Conservation (phyloP, 2,888 invertebrate species). For the Mesorhabditis belari region DNA sequence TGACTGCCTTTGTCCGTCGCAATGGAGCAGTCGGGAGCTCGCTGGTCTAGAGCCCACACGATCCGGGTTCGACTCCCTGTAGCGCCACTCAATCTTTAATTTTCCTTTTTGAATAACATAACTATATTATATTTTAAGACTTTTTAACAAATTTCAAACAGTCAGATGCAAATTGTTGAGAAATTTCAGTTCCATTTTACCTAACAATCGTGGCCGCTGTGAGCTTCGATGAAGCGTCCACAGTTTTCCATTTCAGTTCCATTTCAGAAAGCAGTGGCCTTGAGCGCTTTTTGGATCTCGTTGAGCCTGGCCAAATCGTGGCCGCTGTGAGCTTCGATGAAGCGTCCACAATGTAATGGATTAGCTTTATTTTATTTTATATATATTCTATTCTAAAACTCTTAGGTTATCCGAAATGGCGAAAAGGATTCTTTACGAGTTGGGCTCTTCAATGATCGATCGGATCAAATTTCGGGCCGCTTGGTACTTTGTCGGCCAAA, state of each 20-base stretch:
- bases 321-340: slow-evolving; percentile 61
- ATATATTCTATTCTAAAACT: slow-evolving; percentile 14
- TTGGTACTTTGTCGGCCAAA: slow-evolving; percentile 54
- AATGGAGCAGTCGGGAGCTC: too few species aligned
- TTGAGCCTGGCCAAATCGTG: slow-evolving; percentile 57
- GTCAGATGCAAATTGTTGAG: too few species aligned
- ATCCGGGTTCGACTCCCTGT: too few species aligned
- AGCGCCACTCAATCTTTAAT: too few species aligned
- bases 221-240: slow-evolving; percentile 60
- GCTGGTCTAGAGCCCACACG: too few species aligned
- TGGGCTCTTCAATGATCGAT: slow-evolving; percentile 61
- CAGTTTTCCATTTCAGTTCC: background rate
- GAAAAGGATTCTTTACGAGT: slow-evolving; percentile 57
- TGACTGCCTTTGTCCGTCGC: too few species aligned
- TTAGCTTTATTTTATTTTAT: background rate
- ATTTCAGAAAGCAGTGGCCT: slow-evolving; percentile 55
- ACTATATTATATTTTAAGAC: too few species aligned
- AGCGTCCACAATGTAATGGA: slow-evolving; percentile 58
- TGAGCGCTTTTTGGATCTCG: slow-evolving; percentile 55
- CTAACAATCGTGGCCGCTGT: slow-evolving; percentile 60
- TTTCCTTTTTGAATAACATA: too few species aligned
- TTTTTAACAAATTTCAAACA: too few species aligned
- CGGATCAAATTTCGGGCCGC: slow-evolving; percentile 60
- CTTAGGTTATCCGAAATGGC: slow-evolving; percentile 58
- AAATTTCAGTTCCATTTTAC: too few species aligned